Evolutionary conservation across 2,888 invertebrate genomes (phyloP).

Genomic region (Rhingia rostrata): DNA sequence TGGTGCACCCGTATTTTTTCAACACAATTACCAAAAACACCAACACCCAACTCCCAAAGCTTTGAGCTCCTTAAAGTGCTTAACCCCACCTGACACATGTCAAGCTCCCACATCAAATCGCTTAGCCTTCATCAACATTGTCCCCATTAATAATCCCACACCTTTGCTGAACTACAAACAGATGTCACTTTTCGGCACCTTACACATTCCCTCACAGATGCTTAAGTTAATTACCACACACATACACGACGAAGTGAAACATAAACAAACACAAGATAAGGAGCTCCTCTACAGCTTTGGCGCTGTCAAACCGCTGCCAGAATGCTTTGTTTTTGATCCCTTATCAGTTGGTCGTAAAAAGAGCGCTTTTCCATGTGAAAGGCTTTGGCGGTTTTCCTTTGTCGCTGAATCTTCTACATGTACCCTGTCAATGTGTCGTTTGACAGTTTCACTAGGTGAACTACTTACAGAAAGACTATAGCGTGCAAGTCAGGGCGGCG

Average conservation of each 20-base stretch:
- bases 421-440: slow-evolving; percentile 33
- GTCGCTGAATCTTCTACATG: slow-evolving; percentile 24
- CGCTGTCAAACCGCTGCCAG: slow-evolving; percentile 5
- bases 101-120: slow-evolving; percentile 1
- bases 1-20: too few relatives aligned
- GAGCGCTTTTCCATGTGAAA: slow-evolving; percentile 34
- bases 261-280: slow-evolving; percentile 12
- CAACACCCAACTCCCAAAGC: too few relatives aligned
- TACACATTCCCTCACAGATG: slow-evolving; percentile 2
- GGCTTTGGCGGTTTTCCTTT: slow-evolving; percentile 39
- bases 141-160: background rate
- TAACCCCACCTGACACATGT: background rate
- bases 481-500: background rate
- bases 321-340: slow-evolving; percentile 60
- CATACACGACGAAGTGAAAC: slow-evolving; percentile 1
- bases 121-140: background rate
- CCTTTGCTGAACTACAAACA: slow-evolving; percentile 3
- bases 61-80: too few relatives aligned
- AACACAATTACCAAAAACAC: too few relatives aligned
- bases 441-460: slow-evolving; percentile 58
- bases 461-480: slow-evolving; percentile 46
- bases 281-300: background rate
- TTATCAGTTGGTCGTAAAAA: slow-evolving; percentile 55
- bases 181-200: slow-evolving; percentile 18
- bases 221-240: slow-evolving; percentile 25